Conservation (phyloP, 2,888 invertebrate species). For the Oxyteleia sp. region DNA sequence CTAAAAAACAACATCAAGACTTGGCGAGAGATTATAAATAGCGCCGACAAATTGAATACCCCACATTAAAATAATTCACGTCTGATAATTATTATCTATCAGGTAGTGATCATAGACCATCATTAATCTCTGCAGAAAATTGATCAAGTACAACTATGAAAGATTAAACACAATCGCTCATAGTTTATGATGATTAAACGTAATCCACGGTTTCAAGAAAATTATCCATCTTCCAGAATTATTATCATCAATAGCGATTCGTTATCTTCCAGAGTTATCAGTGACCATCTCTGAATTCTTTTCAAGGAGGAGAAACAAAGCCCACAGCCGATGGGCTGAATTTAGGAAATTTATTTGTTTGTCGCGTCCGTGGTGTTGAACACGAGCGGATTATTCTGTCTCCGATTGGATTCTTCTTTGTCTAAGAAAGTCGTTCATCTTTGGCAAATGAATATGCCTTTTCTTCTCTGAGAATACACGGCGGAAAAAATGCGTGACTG, state of each 20-base stretch:
- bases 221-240: slow-evolving; percentile 3
- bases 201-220: slow-evolving; percentile 25
- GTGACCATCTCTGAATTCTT: not conserved
- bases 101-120: slow-evolving; percentile 2
- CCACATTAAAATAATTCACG: not conserved
- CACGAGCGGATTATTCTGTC: slow-evolving; percentile 32
- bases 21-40: slow-evolving; percentile 3
- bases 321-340: slow-evolving; percentile 11
- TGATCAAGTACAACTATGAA: slow-evolving; percentile 34
- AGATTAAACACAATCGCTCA: slow-evolving; percentile 32
- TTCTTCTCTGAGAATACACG: slow-evolving; percentile 47
- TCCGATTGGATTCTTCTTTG: slow-evolving; percentile 39
- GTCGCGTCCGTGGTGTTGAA: slow-evolving; percentile 9
- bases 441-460: slow-evolving; percentile 57
- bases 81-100: slow-evolving; percentile 16
- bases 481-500: slow-evolving; percentile 66
- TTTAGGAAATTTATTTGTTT: slow-evolving; percentile 55
- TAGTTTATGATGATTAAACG: not conserved
- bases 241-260: slow-evolving; percentile 11
- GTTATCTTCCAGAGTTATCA: slow-evolving; percentile 20
- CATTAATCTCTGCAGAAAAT: slow-evolving; percentile 29
- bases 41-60: not conserved
- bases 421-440: slow-evolving; percentile 64
- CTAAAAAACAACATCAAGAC: not conserved
- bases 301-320: slow-evolving; percentile 5